Evolutionary conservation across 2,888 invertebrate species (phyloP).

Genomic region (Drosophila differens): DNA sequence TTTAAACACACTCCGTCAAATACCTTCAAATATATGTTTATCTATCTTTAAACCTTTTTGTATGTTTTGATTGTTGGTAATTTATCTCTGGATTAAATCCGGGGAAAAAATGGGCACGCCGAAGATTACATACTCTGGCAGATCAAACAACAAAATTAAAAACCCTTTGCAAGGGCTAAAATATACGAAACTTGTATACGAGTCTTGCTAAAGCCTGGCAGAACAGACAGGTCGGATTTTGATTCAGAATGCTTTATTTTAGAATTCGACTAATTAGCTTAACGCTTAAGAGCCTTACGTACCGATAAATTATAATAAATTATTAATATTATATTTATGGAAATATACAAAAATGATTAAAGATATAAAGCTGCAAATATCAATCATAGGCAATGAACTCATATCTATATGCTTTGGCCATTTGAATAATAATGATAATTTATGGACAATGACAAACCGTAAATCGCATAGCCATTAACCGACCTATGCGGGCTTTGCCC

Average conservation of each 20-base stretch:
- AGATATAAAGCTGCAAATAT: not conserved
- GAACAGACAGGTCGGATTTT: no score
- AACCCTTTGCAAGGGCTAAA: not conserved
- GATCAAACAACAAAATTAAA: not conserved
- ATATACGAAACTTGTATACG: not conserved
- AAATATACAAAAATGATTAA: not conserved
- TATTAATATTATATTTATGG: constrained; percentile 6
- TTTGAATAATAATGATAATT: constrained; percentile 46
- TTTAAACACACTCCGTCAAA: constrained; percentile 42
- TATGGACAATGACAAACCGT: constrained; percentile 50
- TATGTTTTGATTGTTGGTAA: constrained; percentile 4
- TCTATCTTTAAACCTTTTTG: not conserved
- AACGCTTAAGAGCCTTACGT: not conserved
- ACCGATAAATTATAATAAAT: not conserved
- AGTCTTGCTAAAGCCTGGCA: not conserved
- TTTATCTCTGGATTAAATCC: not conserved
- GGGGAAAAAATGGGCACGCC: not conserved
- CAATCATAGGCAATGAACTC: constrained; percentile 15
- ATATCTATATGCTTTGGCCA: constrained; percentile 2
- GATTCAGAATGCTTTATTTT: not conserved
- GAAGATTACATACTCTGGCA: not conserved
- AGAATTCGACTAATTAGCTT: not conserved
- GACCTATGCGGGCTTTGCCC: constrained; percentile 59
- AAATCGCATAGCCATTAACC: constrained; percentile 65
- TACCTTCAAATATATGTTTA: not conserved